Base-by-base conservation (phyloP, 1,140 invertebrate genomes). In the Marisa cornuarietis region DNA sequence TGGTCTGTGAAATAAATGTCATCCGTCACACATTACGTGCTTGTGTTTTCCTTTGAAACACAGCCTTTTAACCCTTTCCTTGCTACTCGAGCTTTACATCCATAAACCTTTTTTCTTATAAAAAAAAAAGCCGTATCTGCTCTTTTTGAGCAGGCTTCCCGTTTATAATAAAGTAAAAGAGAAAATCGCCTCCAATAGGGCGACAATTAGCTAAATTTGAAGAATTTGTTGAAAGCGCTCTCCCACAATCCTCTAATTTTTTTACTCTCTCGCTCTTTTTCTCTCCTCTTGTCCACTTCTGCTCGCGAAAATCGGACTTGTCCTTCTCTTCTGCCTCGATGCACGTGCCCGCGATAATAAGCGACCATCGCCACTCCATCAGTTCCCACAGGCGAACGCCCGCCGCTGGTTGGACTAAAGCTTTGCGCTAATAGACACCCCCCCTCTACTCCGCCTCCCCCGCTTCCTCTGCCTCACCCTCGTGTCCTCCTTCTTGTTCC, bases 311-410 rank as follows among this genome's bases (percentile, higher is more conserved):
- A 58, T 58, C 54, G 54, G 13, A 11, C 65, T 22, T 68, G 22
- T 22, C 52, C 69, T 63, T 61, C 71, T 79, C 65, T 68, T 31
- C 65, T n/a, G 65, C 22, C n/a, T 31, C 4, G 65, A 14, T 24
- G 65, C 22, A 31, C 65, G 65, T n/a, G 65, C 65, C 13, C 6
- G 14, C 26, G 65, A 14, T 68, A 68, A 68, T 68, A 13, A 68
- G n/a, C 26, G 26, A n/a, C 26, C 65, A 14, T 13, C 65, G 65
- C 65, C 65, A 31, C 65, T 31, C 65, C 65, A 24, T 31, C n/a
- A 68, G 65, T 68, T 68, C 65, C 65, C 65, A 68, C 65, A 68
- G n/a, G 22, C 65, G 65, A 13, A 68, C 65, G 65, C 22, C 22
- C 22, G n/a, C 26, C 65, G 65, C 22, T n/a, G 26, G n/a, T 24